Percentiles rank a stretch among this genome's conserved stretches.
Conservation (phyloP, 2,113 vertebrate species). For the Myanophis thanlyinensis region DNA sequence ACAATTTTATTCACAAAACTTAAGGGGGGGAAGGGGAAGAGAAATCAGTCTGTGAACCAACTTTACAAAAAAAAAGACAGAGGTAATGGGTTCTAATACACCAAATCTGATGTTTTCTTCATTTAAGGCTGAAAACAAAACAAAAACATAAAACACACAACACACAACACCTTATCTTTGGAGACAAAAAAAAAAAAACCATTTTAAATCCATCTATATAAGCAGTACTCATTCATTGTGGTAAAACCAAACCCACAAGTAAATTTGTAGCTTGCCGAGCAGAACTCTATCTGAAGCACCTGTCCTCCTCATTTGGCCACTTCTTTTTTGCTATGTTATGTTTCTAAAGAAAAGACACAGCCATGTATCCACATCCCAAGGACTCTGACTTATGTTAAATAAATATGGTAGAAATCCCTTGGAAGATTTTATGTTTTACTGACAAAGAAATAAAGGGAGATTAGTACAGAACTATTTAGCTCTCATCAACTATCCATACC, state of each 20-base stretch:
- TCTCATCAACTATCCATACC: too few relatives aligned
- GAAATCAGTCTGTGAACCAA: slow-evolving; percentile 52
- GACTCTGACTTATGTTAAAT: neutral
- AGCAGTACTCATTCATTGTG: neutral
- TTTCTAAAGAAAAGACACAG: neutral
- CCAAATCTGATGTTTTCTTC: slow-evolving; percentile 41
- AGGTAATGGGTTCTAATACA: slow-evolving; percentile 24
- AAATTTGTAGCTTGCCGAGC: neutral
- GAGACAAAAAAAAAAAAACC: neutral
- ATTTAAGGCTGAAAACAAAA: neutral
- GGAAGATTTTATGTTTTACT: too few relatives aligned
- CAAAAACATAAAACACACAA: too few relatives aligned
- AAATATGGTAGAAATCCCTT: neutral
- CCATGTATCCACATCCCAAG: neutral
- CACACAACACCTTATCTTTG: neutral
- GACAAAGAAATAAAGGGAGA: too few relatives aligned
- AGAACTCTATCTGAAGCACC: neutral
- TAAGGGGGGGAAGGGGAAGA: slow-evolving; percentile 1
- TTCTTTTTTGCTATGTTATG: neutral
- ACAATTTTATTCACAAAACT: slow-evolving; percentile 70
- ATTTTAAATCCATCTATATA: neutral
- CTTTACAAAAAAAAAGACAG: slow-evolving; percentile 20
- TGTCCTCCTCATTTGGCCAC: neutral
- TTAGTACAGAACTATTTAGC: too few relatives aligned
- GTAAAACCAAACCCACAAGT: neutral